Evolutionary conservation across 2,797 vertebrate species (phyloP), one percentile per base, ranked within the genome.

Genomic region (Buphagus erythrorhynchus): DNA sequence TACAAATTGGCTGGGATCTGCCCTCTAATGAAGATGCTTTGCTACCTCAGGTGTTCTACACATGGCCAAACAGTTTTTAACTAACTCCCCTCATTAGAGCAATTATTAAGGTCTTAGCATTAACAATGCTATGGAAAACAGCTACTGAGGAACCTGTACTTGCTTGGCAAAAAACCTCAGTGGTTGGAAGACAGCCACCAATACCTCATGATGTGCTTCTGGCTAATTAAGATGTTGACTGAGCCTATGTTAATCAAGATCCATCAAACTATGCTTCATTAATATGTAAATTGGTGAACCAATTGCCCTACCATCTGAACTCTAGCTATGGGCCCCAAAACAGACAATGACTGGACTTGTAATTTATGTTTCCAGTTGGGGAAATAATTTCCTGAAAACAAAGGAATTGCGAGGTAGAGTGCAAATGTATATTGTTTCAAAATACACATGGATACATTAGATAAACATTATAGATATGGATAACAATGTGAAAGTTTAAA

Each of bases 161-260:
- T 92, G 72, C 38, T 79, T 79, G 80, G 75, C 61, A 73, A 88
- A 94, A 96, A 91, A 58, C 90, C 93, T 97, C 81, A 61, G 49
- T 67, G 57, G 66, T 84, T 42, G 82, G 74, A 94, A 96, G 73
- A 72, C n/a, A 76, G 57, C 63, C 93, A 93, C 29, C 86, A 95
- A 38, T 58, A 78, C 55, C 65, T 92, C 90, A 94, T 88, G 67
- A 96, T 95, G 91, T 95, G 86, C 96, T 95, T 93, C 97, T 77
- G 92, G 91, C 93, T 98, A 98, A 98, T 98, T 98, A 98, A 98
- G 96, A 98, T 98, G 96, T 98, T 98, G 97, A 97, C 95, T 94
- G 96, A 97, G 89, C 93, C 94, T 95, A 66, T 72, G 46, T 97
- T 98, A 98, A 98, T 97, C 97, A 97, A 94, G 89, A 91, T 96